phyloP scores from a whole-genome alignment of 2,888 invertebrate genomes.

The Tetragonisca angustula region DNA sequence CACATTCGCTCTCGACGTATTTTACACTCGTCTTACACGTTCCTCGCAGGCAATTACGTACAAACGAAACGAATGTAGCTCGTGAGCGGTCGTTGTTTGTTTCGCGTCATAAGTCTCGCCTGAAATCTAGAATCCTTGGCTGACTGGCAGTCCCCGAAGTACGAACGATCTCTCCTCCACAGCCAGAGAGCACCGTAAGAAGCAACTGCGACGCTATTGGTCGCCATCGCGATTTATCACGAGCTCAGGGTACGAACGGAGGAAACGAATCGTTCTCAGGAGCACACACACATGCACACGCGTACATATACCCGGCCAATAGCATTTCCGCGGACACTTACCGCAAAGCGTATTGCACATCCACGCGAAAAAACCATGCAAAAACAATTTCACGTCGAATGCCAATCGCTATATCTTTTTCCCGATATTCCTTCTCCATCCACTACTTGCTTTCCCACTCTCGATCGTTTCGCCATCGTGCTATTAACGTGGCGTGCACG shows the following conservation, averaged over 20 bases:
- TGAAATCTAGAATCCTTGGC: not conserved
- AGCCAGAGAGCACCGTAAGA: slow-evolving; percentile 56
- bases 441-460: not conserved
- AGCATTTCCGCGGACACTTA: slow-evolving; percentile 66
- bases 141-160: not conserved
- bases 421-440: not conserved
- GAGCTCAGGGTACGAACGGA: slow-evolving; percentile 60
- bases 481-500: not conserved
- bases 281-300: slow-evolving; percentile 30
- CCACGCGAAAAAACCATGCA: slow-evolving; percentile 36
- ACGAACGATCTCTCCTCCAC: slow-evolving; percentile 50
- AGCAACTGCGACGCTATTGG: slow-evolving; percentile 64
- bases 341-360: slow-evolving; percentile 59
- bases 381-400: slow-evolving; percentile 61
- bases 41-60: not conserved
- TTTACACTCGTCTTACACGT: not conserved
- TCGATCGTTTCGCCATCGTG: not conserved
- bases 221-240: slow-evolving; percentile 78
- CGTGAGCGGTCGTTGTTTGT: not conserved
- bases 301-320: slow-evolving; percentile 51
- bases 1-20: not conserved
- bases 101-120: not conserved
- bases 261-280: slow-evolving; percentile 79
- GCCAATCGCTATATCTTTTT: slow-evolving; percentile 28
- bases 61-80: not conserved